Base-by-base conservation (phyloP, 2,113 vertebrate genomes). In the Conger conger region DNA sequence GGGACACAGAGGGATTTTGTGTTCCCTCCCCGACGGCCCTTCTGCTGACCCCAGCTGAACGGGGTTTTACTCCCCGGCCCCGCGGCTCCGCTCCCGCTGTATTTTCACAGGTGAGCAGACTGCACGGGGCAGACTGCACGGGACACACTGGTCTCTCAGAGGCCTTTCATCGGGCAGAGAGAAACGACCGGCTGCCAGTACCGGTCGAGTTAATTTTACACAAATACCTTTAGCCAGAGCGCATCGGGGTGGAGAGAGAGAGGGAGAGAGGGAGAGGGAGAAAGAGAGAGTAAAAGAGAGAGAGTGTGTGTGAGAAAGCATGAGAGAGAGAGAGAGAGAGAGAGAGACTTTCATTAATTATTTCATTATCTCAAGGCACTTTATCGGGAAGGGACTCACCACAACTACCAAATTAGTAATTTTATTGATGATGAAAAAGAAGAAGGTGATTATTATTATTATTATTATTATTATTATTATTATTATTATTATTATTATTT, bases 31-130 rank as follows among this genome's bases (percentile, higher is more conserved):
- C 54, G 40, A 36, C 81, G 5, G 89, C 89, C 93, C 93, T 95
- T 96, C 92, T 91, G 90, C 92, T 97, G 95, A 97, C 95, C 94
- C 88, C 82, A 90, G 84, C 0, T 79, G 94, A 95, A 93, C 89
- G 82, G 86, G 90, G 87, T 91, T 95, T 96, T 96, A 87, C 90
- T 88, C 93, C 92, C 92, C 91, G 87, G 90, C 91, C 86, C 95
- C 95, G 11, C 0, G 90, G 91, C 86, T 42, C 91, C 93, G 93
- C 92, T 91, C 82, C 94, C 35, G 82, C 95, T 97, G 97, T 98
- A 97, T 97, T 98, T 98, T 95, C 95, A 97, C 97, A 99, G 96
- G 97, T 98, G 96, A 96, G 95, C 94, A 95, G 95, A 94, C 93
- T 95, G 96, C 96, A 95, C 97, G 45, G 40, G 94, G n/a, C n/a